Conservation (phyloP, 2,888 invertebrate species). For the Celastrina argiolus region DNA sequence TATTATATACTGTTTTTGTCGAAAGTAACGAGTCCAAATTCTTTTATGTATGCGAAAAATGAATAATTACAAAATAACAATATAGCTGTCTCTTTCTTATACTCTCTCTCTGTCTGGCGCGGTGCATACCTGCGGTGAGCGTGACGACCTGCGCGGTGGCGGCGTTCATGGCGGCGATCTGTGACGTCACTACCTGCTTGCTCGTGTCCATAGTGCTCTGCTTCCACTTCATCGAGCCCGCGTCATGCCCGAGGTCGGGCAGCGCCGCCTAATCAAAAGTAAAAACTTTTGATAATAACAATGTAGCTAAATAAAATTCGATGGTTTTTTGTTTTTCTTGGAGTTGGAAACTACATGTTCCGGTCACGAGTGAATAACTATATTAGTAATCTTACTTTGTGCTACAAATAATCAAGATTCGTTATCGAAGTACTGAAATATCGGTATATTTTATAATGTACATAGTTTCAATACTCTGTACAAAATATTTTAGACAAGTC, state of each 20-base stretch:
- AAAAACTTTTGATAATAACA: conserved; percentile 7
- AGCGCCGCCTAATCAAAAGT: conserved; percentile 65
- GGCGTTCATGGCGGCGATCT: conserved; percentile 99
- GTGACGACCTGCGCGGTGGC: conserved; percentile 98
- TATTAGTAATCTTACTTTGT: too few species aligned
- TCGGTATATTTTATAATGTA: too few species aligned
- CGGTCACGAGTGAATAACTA: too few species aligned
- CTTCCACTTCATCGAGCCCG: conserved; percentile 94
- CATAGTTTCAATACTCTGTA: background rate
- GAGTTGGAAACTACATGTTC: too few species aligned
- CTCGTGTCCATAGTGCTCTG: conserved; percentile 95
- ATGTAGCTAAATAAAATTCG: background rate
- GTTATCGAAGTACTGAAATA: too few species aligned
- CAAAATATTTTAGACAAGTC: background rate
- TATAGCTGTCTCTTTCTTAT: background rate
- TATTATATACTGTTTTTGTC: too few species aligned
- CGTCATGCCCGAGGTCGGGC: conserved; percentile 86
- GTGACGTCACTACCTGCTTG: conserved; percentile 96
- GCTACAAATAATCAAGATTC: too few species aligned
- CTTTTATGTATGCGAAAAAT: background rate
- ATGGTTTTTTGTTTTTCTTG: background rate
- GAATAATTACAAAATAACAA: background rate
- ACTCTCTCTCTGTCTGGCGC: background rate
- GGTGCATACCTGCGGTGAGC: conserved; percentile 82
- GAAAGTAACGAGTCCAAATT: too few species aligned